A percentile compares a stretch with the other conserved stretches of the same genome.
These are phyloP conservation scores for Oryzias sinensis DNA, from an alignment of 2,797 vertebrate genomes.

Conservation along the genomic window DNA sequence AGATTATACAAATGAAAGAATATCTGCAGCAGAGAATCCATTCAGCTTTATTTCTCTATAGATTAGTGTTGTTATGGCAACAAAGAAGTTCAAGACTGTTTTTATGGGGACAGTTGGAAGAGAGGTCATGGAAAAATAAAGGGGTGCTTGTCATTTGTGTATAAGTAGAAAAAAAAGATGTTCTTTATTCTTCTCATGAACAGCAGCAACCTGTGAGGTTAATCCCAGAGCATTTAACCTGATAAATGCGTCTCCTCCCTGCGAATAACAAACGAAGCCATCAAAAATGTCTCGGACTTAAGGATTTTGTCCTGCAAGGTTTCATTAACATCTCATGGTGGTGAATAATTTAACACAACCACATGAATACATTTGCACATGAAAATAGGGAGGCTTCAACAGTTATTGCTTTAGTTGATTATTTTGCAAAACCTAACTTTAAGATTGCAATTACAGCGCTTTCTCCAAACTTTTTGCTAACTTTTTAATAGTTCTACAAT, in stretches of 20 bases:
- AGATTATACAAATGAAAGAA: too few relatives aligned
- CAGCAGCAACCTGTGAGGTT: constrained; percentile 3
- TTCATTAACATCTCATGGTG: too few relatives aligned
- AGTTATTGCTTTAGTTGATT: too few relatives aligned
- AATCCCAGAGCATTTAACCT: constrained; percentile 18
- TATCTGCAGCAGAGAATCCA: constrained; percentile 1
- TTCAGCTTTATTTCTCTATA: constrained; percentile 26
- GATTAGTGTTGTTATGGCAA: constrained; percentile 26
- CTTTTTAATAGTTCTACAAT: too few relatives aligned
- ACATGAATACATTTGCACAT: too few relatives aligned
- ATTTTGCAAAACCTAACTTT: too few relatives aligned
- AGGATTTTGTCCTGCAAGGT: not conserved
- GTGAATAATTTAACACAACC: too few relatives aligned
- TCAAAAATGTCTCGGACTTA: too few relatives aligned
- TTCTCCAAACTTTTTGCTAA: too few relatives aligned
- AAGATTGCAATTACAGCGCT: too few relatives aligned
- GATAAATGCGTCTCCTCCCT: not conserved
- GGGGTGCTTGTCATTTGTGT: constrained; percentile 4
- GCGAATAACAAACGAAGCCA: not conserved
- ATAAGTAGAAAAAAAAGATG: not conserved
- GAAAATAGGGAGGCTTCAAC: too few relatives aligned
- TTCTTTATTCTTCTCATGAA: not conserved
- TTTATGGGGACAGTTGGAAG: constrained; percentile 5
- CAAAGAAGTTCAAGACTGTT: constrained; percentile 15
- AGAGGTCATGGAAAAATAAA: not conserved